Evolutionary conservation across 1,140 invertebrate genomes (phyloP), one percentile per base, ranked within the genome.

Genomic region (Pissodes strobi): DNA sequence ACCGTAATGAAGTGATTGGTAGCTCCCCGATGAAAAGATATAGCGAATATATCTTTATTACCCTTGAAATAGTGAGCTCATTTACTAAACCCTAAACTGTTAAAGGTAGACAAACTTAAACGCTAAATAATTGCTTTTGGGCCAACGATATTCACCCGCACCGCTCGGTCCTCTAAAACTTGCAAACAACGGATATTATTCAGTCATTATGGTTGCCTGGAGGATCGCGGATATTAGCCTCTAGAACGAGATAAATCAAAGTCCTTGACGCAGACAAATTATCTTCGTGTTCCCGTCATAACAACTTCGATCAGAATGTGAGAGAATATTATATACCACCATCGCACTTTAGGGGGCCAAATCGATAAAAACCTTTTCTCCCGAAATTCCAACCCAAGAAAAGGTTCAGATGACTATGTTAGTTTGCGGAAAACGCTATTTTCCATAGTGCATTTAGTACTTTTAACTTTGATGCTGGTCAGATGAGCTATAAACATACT

Each of bases 171-270:
- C 53, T 57, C 38, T 38, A 57, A 57, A 57, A 57, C 53, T 57
- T 43, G 53, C 53, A 57, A 57, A 57, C 53, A 57, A 57, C 38
- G 53, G 39, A 57, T 21, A 57, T 57, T 57, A 45, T 57, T 57
- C 53, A 57, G 53, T 57, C 53, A 57, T 57, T 57, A 57, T 45
- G 38, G 22, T 57, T 23, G 53, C 39, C 53, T 25, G 19, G 53
- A 57, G 53, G 53, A 57, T 57, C 38, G 53, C 38, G 38, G 38
- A 57, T 45, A 57, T 57, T 57, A 43, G 53, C 21, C 53, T 23
- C 22, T 30, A 9, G 8, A 43, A 43, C 12, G 53, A 57, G 53
- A 57, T 57, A 57, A 57, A 57, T 57, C 39, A 57, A 57, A 45
- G 21, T 25, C 21, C 19, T 57, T 57, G 53, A 57, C 53, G 53